These are phyloP conservation scores for Lutjanus erythropterus DNA, from an alignment of 2,113 vertebrate species.

Conservation along the genomic window DNA sequence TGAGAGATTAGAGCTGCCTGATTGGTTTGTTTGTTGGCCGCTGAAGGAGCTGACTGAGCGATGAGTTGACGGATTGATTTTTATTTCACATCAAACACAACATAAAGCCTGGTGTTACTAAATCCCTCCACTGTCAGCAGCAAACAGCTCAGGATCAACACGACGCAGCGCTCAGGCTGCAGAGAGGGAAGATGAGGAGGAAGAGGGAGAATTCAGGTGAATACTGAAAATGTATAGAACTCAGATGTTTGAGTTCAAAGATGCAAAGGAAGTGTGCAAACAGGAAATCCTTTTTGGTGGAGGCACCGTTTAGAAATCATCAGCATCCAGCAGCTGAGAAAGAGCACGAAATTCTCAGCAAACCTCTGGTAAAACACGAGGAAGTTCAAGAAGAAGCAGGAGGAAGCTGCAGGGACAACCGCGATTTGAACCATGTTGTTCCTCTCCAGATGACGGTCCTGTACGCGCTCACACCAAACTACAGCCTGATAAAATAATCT, in stretches of 20 bases:
- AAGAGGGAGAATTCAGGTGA: neutral
- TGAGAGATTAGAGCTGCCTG: neutral
- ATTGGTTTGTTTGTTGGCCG: neutral
- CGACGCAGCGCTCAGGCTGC: neutral
- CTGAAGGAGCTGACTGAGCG: neutral
- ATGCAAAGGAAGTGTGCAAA: neutral
- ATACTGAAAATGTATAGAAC: neutral
- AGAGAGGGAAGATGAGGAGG: neutral
- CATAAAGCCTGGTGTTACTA: neutral
- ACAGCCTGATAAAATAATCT: conserved; percentile 51
- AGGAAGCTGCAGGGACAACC: neutral
- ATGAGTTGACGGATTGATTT: neutral
- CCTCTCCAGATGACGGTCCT: neutral
- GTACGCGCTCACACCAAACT: neutral
- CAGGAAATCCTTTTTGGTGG: no score
- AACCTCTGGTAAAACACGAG: no score
- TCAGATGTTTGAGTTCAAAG: neutral
- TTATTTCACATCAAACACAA: neutral
- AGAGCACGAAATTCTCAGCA: no score
- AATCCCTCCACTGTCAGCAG: neutral
- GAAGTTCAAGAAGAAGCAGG: neutral
- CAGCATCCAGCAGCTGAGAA: no score
- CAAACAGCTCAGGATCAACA: neutral
- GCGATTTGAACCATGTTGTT: neutral
- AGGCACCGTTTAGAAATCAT: no score